phyloP scores from a whole-genome alignment of 2,888 invertebrate species.

The Spodoptera exigua region DNA sequence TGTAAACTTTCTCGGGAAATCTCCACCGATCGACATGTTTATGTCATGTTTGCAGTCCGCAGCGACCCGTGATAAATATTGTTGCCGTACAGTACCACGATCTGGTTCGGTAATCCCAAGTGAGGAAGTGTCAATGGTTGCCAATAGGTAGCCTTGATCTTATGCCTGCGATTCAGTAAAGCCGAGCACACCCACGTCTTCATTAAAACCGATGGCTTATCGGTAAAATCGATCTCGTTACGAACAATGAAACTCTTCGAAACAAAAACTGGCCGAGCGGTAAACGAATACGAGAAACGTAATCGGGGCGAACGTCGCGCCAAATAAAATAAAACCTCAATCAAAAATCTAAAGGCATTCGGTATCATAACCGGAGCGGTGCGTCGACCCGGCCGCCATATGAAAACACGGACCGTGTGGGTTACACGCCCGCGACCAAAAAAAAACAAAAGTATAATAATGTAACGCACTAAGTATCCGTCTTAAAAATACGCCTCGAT shows the following conservation, averaged over 20 bases:
- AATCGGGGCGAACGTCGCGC: slow-evolving; percentile 83
- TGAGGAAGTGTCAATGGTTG: slow-evolving; percentile 47
- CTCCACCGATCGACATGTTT: slow-evolving; percentile 51
- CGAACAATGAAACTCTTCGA: slow-evolving; percentile 86
- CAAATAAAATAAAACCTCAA: slow-evolving; percentile 88
- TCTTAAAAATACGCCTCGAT: slow-evolving; percentile 87
- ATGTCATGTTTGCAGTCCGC: slow-evolving; percentile 28
- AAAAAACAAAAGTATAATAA: slow-evolving; percentile 86
- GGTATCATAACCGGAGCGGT: slow-evolving; percentile 85
- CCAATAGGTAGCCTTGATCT: slow-evolving; percentile 54
- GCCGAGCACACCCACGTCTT: slow-evolving; percentile 84
- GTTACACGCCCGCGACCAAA: slow-evolving; percentile 81
- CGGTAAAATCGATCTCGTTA: slow-evolving; percentile 86
- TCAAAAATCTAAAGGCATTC: slow-evolving; percentile 87
- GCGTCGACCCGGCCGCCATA: slow-evolving; percentile 85
- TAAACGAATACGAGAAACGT: slow-evolving; percentile 87
- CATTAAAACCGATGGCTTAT: slow-evolving; percentile 84
- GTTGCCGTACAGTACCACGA: slow-evolving; percentile 20
- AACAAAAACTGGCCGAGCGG: slow-evolving; percentile 85
- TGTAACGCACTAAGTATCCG: slow-evolving; percentile 88
- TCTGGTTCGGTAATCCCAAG: slow-evolving; percentile 26
- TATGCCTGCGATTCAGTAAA: slow-evolving; percentile 66
- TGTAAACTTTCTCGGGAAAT: slow-evolving; percentile 67
- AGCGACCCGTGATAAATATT: slow-evolving; percentile 9
- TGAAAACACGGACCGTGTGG: slow-evolving; percentile 80